A percentile compares a stretch with the other conserved stretches of the same genome.
Evolutionary conservation across 2,888 invertebrate genomes (phyloP).

Genomic region (Cerastoderma edule): DNA sequence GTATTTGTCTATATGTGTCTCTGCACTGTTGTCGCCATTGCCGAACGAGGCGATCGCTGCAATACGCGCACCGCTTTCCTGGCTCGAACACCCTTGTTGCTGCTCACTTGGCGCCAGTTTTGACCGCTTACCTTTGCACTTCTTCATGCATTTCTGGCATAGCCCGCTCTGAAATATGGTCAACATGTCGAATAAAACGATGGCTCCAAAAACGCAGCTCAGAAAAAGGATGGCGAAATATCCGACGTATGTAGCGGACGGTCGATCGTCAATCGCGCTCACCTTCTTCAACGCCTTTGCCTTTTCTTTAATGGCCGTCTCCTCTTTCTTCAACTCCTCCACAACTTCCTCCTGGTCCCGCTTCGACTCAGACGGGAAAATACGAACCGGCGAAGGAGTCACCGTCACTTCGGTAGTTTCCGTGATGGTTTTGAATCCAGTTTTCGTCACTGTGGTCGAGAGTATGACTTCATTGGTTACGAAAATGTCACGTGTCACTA

Average conservation of each 20-base stretch:
- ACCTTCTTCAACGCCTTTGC: conserved; percentile 43
- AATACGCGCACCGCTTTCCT: no score
- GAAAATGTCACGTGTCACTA: conserved; percentile 3
- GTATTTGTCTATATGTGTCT: no score
- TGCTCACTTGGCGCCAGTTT: no score
- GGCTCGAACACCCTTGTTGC: no score
- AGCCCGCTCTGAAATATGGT: conserved; percentile 31
- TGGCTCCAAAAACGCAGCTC: conserved; percentile 43
- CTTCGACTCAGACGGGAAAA: conserved; percentile 24
- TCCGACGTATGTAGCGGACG: conserved; percentile 57
- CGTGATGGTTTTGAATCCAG: neutral
- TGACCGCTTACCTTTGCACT: neutral
- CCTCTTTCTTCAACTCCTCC: conserved; percentile 46
- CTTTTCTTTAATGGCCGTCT: conserved; percentile 33
- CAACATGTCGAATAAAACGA: conserved; percentile 51
- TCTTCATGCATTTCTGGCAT: conserved; percentile 8
- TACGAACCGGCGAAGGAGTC: conserved; percentile 31
- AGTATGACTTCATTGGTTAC: conserved; percentile 39
- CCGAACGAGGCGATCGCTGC: no score
- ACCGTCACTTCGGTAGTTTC: conserved; percentile 24
- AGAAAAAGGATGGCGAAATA: conserved; percentile 54
- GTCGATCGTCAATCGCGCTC: conserved; percentile 47
- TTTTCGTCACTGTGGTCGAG: conserved; percentile 25
- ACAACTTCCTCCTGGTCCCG: conserved; percentile 26
- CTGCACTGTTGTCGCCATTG: no score